Base-by-base conservation (phyloP, 2,113 vertebrate genomes). In the Microtus oregoni region DNA sequence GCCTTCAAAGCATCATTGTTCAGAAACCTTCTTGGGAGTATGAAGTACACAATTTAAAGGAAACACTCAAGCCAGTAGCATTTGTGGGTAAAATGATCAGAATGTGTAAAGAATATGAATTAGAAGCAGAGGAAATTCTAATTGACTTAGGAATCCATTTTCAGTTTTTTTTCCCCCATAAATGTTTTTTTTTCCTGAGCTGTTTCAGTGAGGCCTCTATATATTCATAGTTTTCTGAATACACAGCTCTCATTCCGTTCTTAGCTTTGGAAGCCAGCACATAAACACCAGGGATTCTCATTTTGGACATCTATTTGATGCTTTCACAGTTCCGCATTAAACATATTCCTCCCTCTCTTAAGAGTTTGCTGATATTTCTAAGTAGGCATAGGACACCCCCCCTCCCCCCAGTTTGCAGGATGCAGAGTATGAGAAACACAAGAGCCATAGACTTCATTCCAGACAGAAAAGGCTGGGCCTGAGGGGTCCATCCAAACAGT, bases 21-120 rank as follows among this genome's bases (percentile, higher is more conserved):
- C 28, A 90, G 52, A 90, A 95, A 89, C 79, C 79, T 24, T 20
- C 75, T 91, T 95, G 30, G 61, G 52, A 86, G 17, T 87, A 22
- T 76, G 44, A 95, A 89, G 17, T 26, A 72, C 47, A 41, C 68
- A 63, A 70, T 79, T 86, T 67, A 70, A 90, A 89, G 65, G 14
- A 89, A 73, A 44, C 58, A 26, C 7, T 30, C 77, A n/a, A 68
- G 15, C 41, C 6, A 44, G 5, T 86, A 83, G 70, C 14, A 68
- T 44, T 61, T 35, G 52, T 7, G 86, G 47, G 68, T 22, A 86
- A 67, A 95, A 92, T 68, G 19, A 73, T 28, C 44, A 68, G 44
- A 52, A 32, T n/a, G 0, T 30, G 30, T 44, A 68, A 79, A 41
- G 41, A 75, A 41, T 68, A 47, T 85, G 67, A 93, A 55, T 89